A percentile compares a stretch with the other conserved stretches of the same genome.
Conservation (phyloP, 2,888 invertebrate genomes). For the Chloromyia formosa region DNA sequence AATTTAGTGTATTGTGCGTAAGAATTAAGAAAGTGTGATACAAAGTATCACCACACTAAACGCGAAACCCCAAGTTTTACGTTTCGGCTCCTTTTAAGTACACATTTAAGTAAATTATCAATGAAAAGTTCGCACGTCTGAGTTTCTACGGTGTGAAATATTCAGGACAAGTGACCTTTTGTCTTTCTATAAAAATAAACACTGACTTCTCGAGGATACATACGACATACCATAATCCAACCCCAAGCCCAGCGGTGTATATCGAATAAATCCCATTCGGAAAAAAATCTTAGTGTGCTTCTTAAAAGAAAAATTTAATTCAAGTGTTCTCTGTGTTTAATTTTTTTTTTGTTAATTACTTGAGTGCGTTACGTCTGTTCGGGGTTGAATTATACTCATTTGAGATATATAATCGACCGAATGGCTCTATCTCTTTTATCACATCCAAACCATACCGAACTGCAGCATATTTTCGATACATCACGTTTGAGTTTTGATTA, state of each 20-base stretch:
- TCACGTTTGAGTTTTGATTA: constrained; percentile 49
- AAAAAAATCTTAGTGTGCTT: too few relatives aligned
- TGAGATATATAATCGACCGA: constrained; percentile 52
- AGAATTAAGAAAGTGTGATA: too few relatives aligned
- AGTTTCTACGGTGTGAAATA: constrained; percentile 40
- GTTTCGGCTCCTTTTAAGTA: neutral
- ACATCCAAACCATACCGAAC: constrained; percentile 60
- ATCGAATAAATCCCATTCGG: too few relatives aligned
- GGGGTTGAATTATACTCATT: too few relatives aligned
- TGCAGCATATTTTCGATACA: constrained; percentile 60
- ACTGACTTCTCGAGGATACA: neutral
- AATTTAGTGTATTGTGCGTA: neutral
- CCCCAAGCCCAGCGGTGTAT: too few relatives aligned
- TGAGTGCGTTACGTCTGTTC: too few relatives aligned
- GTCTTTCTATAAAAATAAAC: neutral
- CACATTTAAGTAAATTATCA: neutral
- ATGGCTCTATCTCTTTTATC: constrained; percentile 64
- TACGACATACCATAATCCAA: neutral
- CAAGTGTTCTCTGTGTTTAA: too few relatives aligned
- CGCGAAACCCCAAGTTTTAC: neutral
- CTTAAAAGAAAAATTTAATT: too few relatives aligned
- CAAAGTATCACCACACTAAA: too few relatives aligned
- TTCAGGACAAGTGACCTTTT: neutral
- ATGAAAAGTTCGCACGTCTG: constrained; percentile 37
- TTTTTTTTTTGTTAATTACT: too few relatives aligned